Base-by-base conservation (phyloP, 2,797 vertebrate species). In the Syncerus caffer region DNA sequence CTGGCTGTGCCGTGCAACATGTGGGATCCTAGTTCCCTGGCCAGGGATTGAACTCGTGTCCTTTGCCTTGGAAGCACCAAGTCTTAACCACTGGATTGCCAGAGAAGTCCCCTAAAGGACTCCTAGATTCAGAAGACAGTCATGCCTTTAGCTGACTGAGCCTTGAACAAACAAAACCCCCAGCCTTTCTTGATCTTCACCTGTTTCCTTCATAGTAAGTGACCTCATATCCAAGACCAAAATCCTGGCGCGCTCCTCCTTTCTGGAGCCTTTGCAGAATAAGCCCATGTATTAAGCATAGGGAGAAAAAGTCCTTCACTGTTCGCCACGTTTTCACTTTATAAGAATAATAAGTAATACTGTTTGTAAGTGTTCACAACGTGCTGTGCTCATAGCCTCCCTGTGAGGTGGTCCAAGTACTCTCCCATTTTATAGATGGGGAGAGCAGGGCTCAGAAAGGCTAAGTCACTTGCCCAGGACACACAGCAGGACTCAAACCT, bases 281-380 rank as follows among this genome's bases (percentile, higher is more conserved):
- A 13, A 51, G 21, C 10, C 0, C 0, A 1, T 1, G 3, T 17
- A 3, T 16, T 17, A 45, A 19, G 23, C 9, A 0, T 0, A 0
- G 55, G 11, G 14, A 53, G 12, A 25, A 16, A 14, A 25, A 42
- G 21, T 38, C 57, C 53, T 83, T 53, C 4, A 13, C 6, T 31
- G 5, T 45, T 62, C 4, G 9, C 21, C 14, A 1, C 0, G 17
- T 16, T 51, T 64, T 79, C 29, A 17, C 57, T 23, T 83, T 1
- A 7, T 8, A 6, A 25, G 19, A 10, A 7, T 51, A 17, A 15
- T 6, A 21, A 3, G 25, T 19, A 64, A 12, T 45, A 0, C 7
- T 57, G 0, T 92, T 27, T 17, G 1, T 6, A 34, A 25, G 87
- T 19, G 55, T n/a, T 62, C 6, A 6, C 0, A 0, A 0, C 0